phyloP scores from a whole-genome alignment of 2,113 vertebrate species.

The Taurulus bubalis region DNA sequence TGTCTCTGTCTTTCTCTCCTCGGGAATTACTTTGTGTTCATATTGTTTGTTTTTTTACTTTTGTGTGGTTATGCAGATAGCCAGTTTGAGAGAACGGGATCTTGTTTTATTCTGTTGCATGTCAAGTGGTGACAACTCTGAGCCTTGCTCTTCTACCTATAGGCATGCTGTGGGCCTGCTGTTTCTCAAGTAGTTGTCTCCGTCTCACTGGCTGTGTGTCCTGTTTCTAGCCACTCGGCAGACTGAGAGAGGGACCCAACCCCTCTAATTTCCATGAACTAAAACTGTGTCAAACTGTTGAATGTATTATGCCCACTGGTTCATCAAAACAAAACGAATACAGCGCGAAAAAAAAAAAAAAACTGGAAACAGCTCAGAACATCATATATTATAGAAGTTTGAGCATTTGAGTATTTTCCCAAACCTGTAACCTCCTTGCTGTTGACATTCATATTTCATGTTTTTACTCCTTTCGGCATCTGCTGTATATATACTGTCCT shows the following conservation, averaged over 20 bases:
- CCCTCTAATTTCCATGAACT: constrained; percentile 1
- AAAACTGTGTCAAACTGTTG: constrained; percentile 26
- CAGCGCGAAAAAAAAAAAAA: not conserved
- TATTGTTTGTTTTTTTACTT: constrained; percentile 42
- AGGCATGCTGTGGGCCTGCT: constrained; percentile 83
- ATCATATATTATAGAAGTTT: not conserved
- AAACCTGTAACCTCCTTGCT: constrained; percentile 12
- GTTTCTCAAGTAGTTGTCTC: constrained; percentile 68
- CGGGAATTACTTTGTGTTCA: constrained; percentile 50
- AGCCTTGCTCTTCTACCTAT: constrained; percentile 78
- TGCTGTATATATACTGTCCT: not conserved
- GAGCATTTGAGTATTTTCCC: not conserved
- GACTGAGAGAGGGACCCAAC: constrained; percentile 38
- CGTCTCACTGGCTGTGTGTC: constrained; percentile 69
- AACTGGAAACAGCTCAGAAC: not conserved
- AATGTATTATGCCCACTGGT: constrained; percentile 7
- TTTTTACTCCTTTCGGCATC: constrained; percentile 8
- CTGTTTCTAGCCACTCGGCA: constrained; percentile 69
- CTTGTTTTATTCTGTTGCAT: constrained; percentile 82
- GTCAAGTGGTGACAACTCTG: constrained; percentile 74
- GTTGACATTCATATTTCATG: constrained; percentile 28
- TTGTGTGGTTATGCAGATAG: constrained; percentile 73
- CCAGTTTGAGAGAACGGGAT: constrained; percentile 65
- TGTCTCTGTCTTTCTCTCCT: constrained; percentile 72
- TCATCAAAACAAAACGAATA: constrained; percentile 8